Evolutionary conservation across 2,113 vertebrate species (phyloP).

Genomic region (Podiceps cristatus): DNA sequence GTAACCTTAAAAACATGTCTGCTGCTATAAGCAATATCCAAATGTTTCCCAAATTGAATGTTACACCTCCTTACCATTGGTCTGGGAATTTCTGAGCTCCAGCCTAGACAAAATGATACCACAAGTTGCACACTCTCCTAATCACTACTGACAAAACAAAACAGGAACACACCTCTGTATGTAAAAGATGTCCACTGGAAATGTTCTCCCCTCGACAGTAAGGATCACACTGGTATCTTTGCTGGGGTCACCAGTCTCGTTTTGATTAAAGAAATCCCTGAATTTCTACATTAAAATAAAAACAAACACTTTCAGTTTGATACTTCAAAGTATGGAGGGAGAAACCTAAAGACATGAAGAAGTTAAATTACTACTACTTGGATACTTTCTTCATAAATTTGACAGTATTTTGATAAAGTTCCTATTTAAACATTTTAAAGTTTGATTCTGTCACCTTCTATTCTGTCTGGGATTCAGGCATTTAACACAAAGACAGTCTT

Average conservation of each 20-base stretch:
- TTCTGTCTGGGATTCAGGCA: background rate
- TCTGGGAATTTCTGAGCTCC: background rate
- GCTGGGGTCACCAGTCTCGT: conserved; percentile 88
- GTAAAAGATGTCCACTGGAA: conserved; percentile 97
- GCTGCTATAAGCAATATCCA: background rate
- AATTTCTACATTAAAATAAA: conserved; percentile 87
- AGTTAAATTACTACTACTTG: background rate
- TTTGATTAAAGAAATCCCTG: conserved; percentile 95
- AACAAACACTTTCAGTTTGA: background rate
- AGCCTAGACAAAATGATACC: background rate
- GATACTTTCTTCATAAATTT: background rate
- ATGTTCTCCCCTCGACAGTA: conserved; percentile 92
- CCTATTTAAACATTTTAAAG: background rate
- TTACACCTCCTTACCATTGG: background rate
- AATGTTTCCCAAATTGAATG: background rate
- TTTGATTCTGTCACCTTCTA: background rate
- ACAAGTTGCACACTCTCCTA: background rate
- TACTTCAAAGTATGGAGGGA: background rate
- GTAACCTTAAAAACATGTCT: background rate
- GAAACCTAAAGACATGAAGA: background rate
- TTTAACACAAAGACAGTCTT: background rate
- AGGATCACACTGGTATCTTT: conserved; percentile 96
- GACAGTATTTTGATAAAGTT: background rate
- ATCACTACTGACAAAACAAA: background rate
- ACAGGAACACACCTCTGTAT: conserved; percentile 87